These are phyloP conservation scores for Ornithoptera priamus DNA, from an alignment of 2,888 invertebrate genomes.

Conservation along the genomic window DNA sequence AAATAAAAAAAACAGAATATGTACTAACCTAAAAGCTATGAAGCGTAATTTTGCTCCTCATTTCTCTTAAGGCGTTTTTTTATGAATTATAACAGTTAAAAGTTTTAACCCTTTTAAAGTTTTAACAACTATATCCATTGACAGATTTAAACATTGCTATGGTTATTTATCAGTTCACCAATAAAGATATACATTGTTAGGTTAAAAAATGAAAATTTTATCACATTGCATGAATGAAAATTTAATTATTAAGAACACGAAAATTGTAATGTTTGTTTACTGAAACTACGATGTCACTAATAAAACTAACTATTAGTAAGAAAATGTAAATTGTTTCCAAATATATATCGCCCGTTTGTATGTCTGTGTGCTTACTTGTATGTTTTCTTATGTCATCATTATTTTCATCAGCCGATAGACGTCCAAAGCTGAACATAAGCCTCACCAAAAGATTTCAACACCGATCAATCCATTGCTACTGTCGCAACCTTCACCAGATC, in stretches of 20 bases:
- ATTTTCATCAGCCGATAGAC: no score
- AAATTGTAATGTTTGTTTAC: constrained; percentile 9
- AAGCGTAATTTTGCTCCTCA: not conserved
- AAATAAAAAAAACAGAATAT: no score
- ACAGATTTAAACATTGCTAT: no score
- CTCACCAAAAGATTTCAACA: no score
- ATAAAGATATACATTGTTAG: no score
- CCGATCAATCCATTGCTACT: no score
- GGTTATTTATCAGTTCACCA: no score
- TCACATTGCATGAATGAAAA: constrained; percentile 5
- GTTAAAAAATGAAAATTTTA: not conserved
- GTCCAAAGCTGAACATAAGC: no score
- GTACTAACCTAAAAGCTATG: not conserved
- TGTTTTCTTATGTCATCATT: not conserved
- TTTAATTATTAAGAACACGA: constrained; percentile 14
- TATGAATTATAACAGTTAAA: not conserved
- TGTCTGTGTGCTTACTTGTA: not conserved
- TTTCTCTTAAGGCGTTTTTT: not conserved
- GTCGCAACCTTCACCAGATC: no score
- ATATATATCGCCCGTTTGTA: not conserved
- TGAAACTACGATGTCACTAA: constrained; percentile 1
- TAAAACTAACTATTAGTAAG: constrained; percentile 10
- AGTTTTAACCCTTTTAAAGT: no score
- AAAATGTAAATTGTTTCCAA: constrained; percentile 18
- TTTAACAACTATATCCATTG: no score